phyloP scores from a whole-genome alignment of 2,797 vertebrate species.

The Pseudotriccus pelzelni region DNA sequence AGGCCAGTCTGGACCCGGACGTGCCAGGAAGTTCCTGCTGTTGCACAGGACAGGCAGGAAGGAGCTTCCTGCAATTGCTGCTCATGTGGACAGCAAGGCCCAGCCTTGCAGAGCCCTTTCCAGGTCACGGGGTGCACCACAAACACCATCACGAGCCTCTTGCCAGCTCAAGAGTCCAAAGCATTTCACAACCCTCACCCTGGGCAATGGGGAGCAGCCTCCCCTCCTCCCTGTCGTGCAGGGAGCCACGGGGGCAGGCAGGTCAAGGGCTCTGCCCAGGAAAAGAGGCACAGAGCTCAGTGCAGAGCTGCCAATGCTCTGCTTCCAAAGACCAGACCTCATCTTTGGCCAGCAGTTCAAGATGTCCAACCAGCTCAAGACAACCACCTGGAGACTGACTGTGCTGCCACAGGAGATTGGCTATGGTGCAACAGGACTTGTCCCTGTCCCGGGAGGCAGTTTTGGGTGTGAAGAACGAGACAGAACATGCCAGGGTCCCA shows the following conservation, averaged over 20 bases:
- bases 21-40: not conserved
- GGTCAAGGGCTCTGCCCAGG: not conserved
- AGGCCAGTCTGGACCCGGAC: not conserved
- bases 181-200: not conserved
- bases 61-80: not conserved
- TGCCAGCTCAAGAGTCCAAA: not conserved
- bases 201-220: not conserved
- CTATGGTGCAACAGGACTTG: fast-evolving
- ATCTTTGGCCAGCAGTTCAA: not conserved
- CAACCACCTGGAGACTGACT: not conserved
- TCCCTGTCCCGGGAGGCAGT: fast-evolving
- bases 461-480: not conserved
- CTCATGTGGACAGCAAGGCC: fast-evolving
- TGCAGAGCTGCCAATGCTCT: not conserved
- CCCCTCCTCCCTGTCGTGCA: not conserved
- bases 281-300: not conserved
- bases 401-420: not conserved
- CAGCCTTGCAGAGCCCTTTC: not conserved
- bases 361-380: not conserved
- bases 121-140: not conserved
- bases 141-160: not conserved
- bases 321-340: not conserved
- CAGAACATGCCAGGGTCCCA: not conserved
- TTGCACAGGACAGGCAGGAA: not conserved
- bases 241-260: not conserved